Percentiles rank a stretch among this genome's conserved stretches.
Conservation (phyloP, 2,888 invertebrate species). For the Hyposoter didymator region DNA sequence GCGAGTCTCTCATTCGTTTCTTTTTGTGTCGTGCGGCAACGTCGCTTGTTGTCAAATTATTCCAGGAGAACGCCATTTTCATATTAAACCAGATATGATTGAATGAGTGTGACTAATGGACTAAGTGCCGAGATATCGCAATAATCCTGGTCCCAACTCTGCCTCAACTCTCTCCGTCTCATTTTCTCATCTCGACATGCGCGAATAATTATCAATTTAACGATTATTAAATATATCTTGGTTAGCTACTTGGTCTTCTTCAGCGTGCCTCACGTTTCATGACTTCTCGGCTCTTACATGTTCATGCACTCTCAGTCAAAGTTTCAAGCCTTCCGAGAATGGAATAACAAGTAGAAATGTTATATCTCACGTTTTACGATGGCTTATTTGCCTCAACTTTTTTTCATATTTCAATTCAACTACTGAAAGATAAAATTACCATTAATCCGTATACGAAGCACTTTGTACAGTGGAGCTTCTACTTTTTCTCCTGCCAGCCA, state of each 20-base stretch:
- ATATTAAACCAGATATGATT: slow-evolving; percentile 58
- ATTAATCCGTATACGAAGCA: not conserved
- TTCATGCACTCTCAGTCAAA: slow-evolving; percentile 4
- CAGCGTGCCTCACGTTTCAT: slow-evolving; percentile 11
- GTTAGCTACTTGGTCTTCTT: not conserved
- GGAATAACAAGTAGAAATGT: not conserved
- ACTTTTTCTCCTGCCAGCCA: not conserved
- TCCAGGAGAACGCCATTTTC: slow-evolving; percentile 44
- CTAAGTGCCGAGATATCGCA: slow-evolving; percentile 55
- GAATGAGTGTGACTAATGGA: slow-evolving; percentile 67
- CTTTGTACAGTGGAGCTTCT: not conserved
- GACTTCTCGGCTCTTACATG: not conserved
- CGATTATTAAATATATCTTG: slow-evolving; percentile 54
- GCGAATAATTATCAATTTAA: slow-evolving; percentile 65
- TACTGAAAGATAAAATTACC: slow-evolving; percentile 11
- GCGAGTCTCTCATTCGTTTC: not conserved
- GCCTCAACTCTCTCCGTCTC: slow-evolving; percentile 4
- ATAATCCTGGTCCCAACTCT: not conserved
- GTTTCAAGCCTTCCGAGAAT: slow-evolving; percentile 3
- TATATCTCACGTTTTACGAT: slow-evolving; percentile 8
- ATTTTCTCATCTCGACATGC: slow-evolving; percentile 11
- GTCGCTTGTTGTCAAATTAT: not conserved
- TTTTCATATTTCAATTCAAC: not conserved
- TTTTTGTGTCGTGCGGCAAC: not conserved
- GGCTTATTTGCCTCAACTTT: not conserved